These are phyloP conservation scores for Chrysaora quinquecirrha DNA, from an alignment of 30 jellyfish, hydroid and myxozoan species.

Conservation along the genomic window DNA sequence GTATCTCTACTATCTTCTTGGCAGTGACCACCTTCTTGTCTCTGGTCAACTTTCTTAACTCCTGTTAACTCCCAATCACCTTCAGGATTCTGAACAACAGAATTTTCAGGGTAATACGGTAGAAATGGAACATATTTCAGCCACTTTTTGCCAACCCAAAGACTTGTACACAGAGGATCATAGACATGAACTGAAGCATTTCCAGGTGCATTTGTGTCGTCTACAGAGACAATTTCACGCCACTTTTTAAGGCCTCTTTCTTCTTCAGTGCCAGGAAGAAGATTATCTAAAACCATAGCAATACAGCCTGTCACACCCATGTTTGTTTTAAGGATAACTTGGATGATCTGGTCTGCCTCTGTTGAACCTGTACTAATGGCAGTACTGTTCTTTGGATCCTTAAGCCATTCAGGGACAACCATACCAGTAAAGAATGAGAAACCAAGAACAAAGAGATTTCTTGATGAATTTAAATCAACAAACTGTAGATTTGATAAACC, in stretches of 20 bases:
- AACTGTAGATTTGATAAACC: slow-evolving; percentile 90
- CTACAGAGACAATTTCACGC: slow-evolving; percentile 58
- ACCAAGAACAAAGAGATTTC: slow-evolving; percentile 91
- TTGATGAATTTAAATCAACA: slow-evolving; percentile 80
- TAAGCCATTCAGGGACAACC: slow-evolving; percentile 93
- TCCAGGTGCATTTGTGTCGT: slow-evolving; percentile 1
- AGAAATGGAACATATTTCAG: slow-evolving; percentile 82
- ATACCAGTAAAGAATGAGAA: slow-evolving; percentile 81
- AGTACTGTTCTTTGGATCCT: slow-evolving; percentile 37
- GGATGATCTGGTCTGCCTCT: slow-evolving; percentile 75
- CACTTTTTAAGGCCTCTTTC: slow-evolving; percentile 93
- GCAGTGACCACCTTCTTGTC: no score
- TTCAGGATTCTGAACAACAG: no score
- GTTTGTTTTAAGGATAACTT: slow-evolving; percentile 86
- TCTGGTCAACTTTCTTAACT: no score
- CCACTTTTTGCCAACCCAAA: slow-evolving; percentile 25
- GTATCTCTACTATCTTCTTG: no score
- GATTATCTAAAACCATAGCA: slow-evolving; percentile 85
- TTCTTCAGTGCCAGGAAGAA: slow-evolving; percentile 91
- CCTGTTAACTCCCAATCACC: no score
- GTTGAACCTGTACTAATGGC: slow-evolving; percentile 65
- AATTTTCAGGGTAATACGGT: slow-evolving; percentile 75
- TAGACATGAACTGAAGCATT: slow-evolving; percentile 90
- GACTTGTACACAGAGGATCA: slow-evolving; percentile 77
- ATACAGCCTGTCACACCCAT: slow-evolving; percentile 97